phyloP scores from a whole-genome alignment of 2,113 vertebrate species.

The Smithornis capensis region DNA sequence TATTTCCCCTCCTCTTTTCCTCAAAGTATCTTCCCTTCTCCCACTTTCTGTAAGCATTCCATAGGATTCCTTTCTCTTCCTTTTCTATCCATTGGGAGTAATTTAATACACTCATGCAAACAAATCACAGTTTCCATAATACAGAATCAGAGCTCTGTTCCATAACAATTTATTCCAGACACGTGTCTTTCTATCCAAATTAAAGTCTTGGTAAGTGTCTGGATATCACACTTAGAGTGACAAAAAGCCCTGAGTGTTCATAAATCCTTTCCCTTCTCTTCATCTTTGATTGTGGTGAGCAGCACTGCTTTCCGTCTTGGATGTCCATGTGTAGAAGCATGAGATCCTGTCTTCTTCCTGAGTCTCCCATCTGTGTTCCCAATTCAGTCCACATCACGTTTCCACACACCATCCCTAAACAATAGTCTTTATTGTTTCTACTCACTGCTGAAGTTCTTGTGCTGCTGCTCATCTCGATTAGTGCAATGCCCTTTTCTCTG shows the following conservation, averaged over 20 bases:
- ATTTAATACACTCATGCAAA: neutral
- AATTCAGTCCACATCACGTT: neutral
- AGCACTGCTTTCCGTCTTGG: neutral
- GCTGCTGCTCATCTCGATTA: neutral
- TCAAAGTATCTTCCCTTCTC: neutral
- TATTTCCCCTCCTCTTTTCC: neutral
- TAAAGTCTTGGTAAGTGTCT: neutral
- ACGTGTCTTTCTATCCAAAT: neutral
- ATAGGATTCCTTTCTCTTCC: neutral
- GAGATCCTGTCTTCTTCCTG: neutral
- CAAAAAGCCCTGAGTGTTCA: neutral
- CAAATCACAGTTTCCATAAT: neutral
- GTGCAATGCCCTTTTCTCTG: neutral
- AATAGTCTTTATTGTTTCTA: conserved; percentile 21
- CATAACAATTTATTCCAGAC: neutral
- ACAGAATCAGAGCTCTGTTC: neutral
- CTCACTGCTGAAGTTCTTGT: conserved; percentile 25
- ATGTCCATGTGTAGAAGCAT: neutral
- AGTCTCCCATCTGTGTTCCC: neutral
- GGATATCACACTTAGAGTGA: neutral
- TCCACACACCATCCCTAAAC: neutral
- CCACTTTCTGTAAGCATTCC: neutral
- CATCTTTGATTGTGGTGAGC: neutral
- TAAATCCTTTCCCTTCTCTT: neutral
- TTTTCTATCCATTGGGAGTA: neutral